These are phyloP conservation scores for Digitonthophagus gazella DNA, from an alignment of 2,888 invertebrate species.

Conservation along the genomic window DNA sequence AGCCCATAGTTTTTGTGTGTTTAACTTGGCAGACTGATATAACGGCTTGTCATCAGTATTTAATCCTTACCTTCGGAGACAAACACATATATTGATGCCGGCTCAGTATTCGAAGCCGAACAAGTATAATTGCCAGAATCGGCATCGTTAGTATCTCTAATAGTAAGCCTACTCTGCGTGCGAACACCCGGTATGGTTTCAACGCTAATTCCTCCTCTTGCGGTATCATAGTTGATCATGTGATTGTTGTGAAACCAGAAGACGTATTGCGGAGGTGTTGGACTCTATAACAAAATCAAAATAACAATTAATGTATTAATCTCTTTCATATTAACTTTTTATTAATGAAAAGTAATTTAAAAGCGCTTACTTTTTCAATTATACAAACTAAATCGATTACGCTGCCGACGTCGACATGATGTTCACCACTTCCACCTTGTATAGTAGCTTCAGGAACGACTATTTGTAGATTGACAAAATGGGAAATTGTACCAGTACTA, in stretches of 20 bases:
- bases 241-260: slow-evolving; percentile 95
- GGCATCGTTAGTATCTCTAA: slow-evolving; percentile 76
- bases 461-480: slow-evolving; percentile 84
- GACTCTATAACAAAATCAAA: slow-evolving; percentile 69
- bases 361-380: slow-evolving; percentile 77
- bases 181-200: slow-evolving; percentile 80
- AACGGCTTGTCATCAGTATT: no score
- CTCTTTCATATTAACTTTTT: background rate
- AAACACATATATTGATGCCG: slow-evolving; percentile 85
- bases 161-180: slow-evolving; percentile 82
- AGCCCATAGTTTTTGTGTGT: no score
- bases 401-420: slow-evolving; percentile 88
- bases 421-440: slow-evolving; percentile 77
- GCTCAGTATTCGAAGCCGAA: slow-evolving; percentile 85
- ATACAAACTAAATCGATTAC: slow-evolving; percentile 87
- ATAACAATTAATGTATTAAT: no score
- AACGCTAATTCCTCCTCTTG: slow-evolving; percentile 78
- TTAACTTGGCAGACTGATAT: no score
- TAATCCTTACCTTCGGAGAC: slow-evolving; percentile 88
- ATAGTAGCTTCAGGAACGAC: slow-evolving; percentile 89
- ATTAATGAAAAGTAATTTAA: slow-evolving; percentile 7
- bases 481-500: slow-evolving; percentile 77
- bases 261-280: slow-evolving; percentile 89
- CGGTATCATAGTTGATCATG: slow-evolving; percentile 90
- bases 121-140: slow-evolving; percentile 93